phyloP scores from a whole-genome alignment of 2,113 vertebrate genomes.

The Ploceus nigricollis region DNA sequence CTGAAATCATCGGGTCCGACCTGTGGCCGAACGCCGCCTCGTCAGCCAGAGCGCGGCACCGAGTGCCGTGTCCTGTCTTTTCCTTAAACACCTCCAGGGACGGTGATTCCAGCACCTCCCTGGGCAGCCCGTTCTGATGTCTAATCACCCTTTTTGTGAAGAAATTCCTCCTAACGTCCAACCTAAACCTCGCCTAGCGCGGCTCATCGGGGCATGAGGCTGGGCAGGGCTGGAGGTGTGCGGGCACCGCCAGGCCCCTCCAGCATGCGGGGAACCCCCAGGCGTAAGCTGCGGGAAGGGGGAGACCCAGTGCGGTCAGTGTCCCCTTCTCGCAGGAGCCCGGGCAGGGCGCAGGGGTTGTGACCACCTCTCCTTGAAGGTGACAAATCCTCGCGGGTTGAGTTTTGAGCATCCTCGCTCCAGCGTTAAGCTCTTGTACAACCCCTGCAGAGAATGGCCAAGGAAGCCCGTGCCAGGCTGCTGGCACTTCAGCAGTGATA shows the following conservation, averaged over 20 bases:
- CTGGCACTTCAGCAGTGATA: neutral
- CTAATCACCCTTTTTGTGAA: neutral
- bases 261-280: accelerated
- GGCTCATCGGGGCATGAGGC: neutral
- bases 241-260: neutral
- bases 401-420: neutral
- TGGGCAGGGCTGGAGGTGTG: neutral
- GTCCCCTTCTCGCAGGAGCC: neutral
- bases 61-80: neutral
- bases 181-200: neutral
- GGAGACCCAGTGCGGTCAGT: accelerated
- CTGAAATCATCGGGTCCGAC: neutral
- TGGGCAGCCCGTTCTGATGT: neutral
- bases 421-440: neutral
- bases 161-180: neutral
- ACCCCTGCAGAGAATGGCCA: neutral
- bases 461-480: neutral
- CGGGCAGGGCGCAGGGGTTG: neutral
- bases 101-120: neutral
- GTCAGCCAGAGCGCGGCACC: neutral
- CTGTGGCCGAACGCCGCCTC: neutral
- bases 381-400: neutral
- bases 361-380: neutral
- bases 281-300: neutral
- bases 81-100: neutral